Evolutionary conservation across 2,113 vertebrate genomes (phyloP).

Genomic region (Chionomys nivalis): DNA sequence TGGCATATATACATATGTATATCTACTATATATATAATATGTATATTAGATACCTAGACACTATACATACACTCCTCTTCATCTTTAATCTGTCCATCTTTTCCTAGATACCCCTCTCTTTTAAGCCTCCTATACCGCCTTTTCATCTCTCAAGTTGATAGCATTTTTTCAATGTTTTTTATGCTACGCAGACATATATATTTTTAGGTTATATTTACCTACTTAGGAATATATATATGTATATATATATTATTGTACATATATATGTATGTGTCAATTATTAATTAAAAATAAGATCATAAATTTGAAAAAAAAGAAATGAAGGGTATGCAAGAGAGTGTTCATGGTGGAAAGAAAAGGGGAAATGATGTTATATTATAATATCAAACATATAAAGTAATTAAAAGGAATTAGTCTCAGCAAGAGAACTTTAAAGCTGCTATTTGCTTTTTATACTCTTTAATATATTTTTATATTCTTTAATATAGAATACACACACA

Average conservation of each 20-base stretch:
- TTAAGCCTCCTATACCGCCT: fast-evolving
- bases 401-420: neutral
- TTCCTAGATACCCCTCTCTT: neutral
- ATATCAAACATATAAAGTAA: neutral
- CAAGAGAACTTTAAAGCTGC: neutral
- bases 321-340: neutral
- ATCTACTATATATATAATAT: neutral
- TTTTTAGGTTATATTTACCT: neutral
- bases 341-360: neutral
- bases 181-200: neutral
- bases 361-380: neutral
- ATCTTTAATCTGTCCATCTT: neutral
- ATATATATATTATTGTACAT: neutral
- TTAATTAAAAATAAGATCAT: neutral
- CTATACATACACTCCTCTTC: too few relatives aligned
- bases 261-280: neutral
- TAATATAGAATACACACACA: neutral
- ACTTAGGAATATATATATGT: neutral
- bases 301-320: neutral
- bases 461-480: neutral
- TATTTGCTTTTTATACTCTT: neutral
- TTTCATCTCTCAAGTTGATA: neutral
- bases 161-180: neutral
- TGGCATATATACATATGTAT: neutral
- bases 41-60: neutral